Evolutionary conservation across 2,797 vertebrate genomes (phyloP).

Genomic region (Otus scops): DNA sequence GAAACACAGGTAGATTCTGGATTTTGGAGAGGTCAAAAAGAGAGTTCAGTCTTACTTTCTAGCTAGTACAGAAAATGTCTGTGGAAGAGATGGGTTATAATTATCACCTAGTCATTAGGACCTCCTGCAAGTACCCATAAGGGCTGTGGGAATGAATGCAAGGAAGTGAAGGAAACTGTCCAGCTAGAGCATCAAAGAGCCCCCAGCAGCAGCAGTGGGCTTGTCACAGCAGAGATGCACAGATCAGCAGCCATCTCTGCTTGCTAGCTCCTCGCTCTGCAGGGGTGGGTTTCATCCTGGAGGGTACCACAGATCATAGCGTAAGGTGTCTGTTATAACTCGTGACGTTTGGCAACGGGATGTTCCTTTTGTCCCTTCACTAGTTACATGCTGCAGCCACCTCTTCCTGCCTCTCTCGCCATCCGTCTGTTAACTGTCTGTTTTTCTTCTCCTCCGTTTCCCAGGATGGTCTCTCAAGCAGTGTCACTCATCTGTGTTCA

Average conservation of each 20-base stretch:
- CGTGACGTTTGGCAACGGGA: background rate
- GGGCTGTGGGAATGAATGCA: background rate
- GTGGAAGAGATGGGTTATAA: background rate
- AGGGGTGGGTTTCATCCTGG: background rate
- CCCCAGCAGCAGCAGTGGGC: background rate
- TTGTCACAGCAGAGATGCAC: background rate
- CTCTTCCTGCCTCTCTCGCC: background rate
- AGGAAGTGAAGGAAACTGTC: background rate
- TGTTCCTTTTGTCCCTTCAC: background rate
- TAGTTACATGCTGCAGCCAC: background rate
- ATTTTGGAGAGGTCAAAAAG: background rate
- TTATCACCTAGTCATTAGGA: background rate
- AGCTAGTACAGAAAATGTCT: background rate
- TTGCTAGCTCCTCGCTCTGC: accelerated
- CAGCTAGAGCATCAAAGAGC: background rate
- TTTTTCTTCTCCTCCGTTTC: background rate
- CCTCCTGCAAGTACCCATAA: background rate
- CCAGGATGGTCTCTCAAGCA: background rate
- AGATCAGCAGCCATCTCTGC: background rate
- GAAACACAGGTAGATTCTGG: background rate
- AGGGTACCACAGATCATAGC: background rate
- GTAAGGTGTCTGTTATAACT: background rate
- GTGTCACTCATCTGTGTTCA: background rate
- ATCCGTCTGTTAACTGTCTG: background rate
- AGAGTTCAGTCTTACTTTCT: background rate